A percentile compares a stretch with the other conserved stretches of the same genome.
Evolutionary conservation across 2,888 invertebrate species (phyloP).

Genomic region (Cephus runcator): DNA sequence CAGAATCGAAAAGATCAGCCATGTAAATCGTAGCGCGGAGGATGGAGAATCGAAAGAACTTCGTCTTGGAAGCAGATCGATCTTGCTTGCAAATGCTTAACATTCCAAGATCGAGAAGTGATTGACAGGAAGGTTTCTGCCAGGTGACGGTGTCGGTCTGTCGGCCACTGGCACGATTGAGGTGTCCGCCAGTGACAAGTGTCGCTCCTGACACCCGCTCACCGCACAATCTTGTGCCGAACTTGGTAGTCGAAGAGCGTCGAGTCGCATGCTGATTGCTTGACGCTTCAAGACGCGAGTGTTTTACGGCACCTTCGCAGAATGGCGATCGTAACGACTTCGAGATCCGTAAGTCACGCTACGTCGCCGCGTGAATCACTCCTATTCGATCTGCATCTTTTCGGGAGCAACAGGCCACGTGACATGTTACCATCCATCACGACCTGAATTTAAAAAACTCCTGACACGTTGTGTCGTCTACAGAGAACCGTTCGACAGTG

Average conservation of each 20-base stretch:
- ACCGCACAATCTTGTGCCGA: neutral
- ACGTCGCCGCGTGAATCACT: neutral
- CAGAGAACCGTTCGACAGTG: neutral
- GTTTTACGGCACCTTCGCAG: neutral
- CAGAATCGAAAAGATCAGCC: neutral
- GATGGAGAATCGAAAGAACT: neutral
- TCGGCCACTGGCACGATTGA: neutral
- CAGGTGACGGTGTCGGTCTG: neutral
- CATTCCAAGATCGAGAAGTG: neutral
- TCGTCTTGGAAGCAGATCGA: neutral
- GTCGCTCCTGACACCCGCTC: slow-evolving; percentile 1
- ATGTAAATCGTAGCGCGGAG: neutral
- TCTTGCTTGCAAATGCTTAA: slow-evolving; percentile 1
- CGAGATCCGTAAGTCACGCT: neutral
- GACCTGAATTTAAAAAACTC: neutral
- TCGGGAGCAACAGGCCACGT: neutral
- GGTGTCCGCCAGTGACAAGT: neutral
- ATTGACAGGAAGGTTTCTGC: neutral
- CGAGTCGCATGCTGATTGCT: neutral
- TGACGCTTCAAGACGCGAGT: neutral
- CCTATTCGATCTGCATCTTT: neutral
- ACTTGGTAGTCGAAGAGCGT: neutral
- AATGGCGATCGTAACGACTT: neutral
- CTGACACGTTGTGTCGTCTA: neutral
- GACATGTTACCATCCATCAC: neutral